Base-by-base conservation (phyloP, 2,888 invertebrate species). In the Dolomedes plantarius region DNA sequence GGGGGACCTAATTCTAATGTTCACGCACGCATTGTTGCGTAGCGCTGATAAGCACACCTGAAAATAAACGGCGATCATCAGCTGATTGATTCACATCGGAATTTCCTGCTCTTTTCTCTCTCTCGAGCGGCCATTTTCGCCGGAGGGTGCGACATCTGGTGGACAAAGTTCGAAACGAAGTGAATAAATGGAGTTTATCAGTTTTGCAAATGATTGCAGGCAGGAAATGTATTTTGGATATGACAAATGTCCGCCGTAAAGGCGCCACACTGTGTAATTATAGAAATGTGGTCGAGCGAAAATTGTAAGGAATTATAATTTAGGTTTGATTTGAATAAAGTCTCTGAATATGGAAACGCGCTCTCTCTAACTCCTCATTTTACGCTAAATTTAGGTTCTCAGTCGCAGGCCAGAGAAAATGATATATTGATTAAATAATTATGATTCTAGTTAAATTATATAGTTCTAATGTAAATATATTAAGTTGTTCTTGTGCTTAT, bases 21-120 rank as follows among this genome's bases (percentile, higher is more conserved):
- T 56, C 56, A 56, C 56, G 56, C 46, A 65, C 79, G 46, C 71
- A 39, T 36, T 68, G 74, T 77, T 65, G 32, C 68, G 31, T 64
- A 39, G 69, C 29, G 41, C 69, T 62, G 77, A 78, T 78, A 78
- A 78, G 69, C 62, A 29, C 36, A 78, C 64, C 71, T 71, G 56
- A 56, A 56, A 56, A 56, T 56, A 56, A 7, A 56, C 23, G 19
- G 56, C 23, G 16, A 56, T 56, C 56, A 56, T 56, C 56, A 56
- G 23, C 56, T 56, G 56, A 56, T 56, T 56, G 56, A 56, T 56
- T 56, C 23, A 23, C 19, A 56, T 56, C 23, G 56, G 16, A 56
- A 56, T 56, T 56, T 56, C 3, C 23, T 3, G 23, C 6, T 19
- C 6, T 23, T 56, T n/a, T n/a, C n/a, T 36, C 11, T 16, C 46